phyloP scores from a whole-genome alignment of 2,113 vertebrate species.

The Haliaeetus leucogaster region DNA sequence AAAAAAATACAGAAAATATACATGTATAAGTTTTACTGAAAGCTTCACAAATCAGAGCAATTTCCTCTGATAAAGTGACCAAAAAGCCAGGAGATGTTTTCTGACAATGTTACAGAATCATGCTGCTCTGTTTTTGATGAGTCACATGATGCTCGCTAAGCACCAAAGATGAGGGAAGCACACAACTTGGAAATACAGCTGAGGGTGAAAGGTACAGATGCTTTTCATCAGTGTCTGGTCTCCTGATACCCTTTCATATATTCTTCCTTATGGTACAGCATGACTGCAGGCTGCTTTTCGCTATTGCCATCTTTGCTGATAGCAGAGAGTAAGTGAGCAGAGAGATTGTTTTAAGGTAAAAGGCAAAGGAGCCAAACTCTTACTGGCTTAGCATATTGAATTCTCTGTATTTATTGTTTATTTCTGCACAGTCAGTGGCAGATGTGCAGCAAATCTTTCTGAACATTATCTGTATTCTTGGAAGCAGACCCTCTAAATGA shows the following conservation, averaged over 20 bases:
- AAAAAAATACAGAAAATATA: not conserved
- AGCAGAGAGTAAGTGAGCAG: not conserved
- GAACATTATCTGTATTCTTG: not conserved
- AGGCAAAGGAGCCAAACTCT: not conserved
- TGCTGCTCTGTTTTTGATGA: not conserved
- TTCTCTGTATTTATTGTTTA: not conserved
- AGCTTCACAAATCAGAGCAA: not conserved
- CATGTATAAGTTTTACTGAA: not conserved
- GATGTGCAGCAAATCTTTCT: not conserved
- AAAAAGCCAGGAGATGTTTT: not conserved
- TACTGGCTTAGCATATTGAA: not conserved
- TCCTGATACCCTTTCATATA: not conserved
- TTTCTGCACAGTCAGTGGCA: not conserved
- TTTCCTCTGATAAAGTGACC: not conserved
- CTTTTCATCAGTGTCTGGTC: not conserved
- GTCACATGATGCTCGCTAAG: not conserved
- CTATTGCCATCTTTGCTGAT: not conserved
- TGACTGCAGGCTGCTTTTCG: not conserved
- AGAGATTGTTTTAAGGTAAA: not conserved
- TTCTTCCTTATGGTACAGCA: fast-evolving
- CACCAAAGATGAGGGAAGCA: not conserved
- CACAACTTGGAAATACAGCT: not conserved
- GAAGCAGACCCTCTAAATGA: not conserved
- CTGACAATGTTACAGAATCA: not conserved
- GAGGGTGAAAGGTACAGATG: not conserved